phyloP scores from a whole-genome alignment of 2,888 invertebrate species.

The Lithophane leautieri region DNA sequence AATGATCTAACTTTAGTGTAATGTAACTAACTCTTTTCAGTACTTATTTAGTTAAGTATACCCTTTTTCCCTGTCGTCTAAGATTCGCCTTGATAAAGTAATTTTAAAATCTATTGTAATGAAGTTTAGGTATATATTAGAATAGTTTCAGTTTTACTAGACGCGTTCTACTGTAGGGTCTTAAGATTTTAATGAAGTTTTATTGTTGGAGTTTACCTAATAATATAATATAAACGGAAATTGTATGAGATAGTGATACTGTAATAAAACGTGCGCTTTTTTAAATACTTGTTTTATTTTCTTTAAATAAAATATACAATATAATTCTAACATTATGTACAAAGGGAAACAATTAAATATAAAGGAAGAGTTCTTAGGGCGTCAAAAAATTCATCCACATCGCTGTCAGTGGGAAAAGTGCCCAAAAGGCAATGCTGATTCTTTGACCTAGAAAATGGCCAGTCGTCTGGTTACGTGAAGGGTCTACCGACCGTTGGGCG shows the following conservation, averaged over 20 bases:
- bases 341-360: no score
- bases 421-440: no score
- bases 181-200: constrained; percentile 66
- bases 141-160: constrained; percentile 72
- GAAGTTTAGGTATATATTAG: constrained; percentile 67
- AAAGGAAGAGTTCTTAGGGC: no score
- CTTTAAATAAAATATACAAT: no score
- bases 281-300: constrained; percentile 62
- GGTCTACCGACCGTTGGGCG: no score
- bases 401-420: no score
- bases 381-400: no score
- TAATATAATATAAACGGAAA: constrained; percentile 68
- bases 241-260: constrained; percentile 76
- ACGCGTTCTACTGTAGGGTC: constrained; percentile 63
- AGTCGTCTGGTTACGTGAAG: no score
- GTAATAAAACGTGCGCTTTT: constrained; percentile 80
- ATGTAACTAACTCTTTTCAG: constrained; percentile 59
- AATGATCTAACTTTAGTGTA: constrained; percentile 57
- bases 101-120: constrained; percentile 65
- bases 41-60: constrained; percentile 62
- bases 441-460: no score
- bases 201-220: constrained; percentile 72
- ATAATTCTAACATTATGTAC: no score
- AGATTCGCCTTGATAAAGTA: constrained; percentile 71
- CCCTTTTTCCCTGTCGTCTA: constrained; percentile 62